phyloP scores from a whole-genome alignment of 2,797 vertebrate genomes.

The Argentina silus region DNA sequence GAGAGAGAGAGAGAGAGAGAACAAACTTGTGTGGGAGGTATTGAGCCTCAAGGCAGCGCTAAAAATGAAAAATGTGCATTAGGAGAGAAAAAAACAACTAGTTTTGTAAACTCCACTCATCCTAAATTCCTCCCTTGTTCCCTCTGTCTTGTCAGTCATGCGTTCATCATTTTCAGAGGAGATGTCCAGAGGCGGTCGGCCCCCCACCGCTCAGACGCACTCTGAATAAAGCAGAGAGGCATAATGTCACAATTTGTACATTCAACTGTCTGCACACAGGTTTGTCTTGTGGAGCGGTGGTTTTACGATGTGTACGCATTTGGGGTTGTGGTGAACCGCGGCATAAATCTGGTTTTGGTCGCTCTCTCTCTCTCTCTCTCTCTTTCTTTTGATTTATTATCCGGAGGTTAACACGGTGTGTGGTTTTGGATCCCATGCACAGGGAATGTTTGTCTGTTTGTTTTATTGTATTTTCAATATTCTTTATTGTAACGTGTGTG shows the following conservation, averaged over 20 bases:
- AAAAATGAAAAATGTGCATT: too few relatives aligned
- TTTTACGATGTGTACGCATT: too few relatives aligned
- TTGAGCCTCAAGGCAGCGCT: too few relatives aligned
- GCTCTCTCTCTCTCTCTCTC: too few relatives aligned
- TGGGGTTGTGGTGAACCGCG: too few relatives aligned
- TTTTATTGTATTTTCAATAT: background rate
- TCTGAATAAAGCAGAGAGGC: background rate
- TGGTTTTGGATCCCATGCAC: background rate
- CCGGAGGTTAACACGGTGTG: background rate
- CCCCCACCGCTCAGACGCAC: background rate
- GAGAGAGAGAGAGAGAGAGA: too few relatives aligned
- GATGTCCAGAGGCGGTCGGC: constrained; percentile 11
- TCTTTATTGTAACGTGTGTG: background rate
- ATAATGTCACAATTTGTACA: background rate
- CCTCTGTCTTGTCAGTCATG: background rate
- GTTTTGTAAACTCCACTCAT: too few relatives aligned
- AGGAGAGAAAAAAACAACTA: background rate
- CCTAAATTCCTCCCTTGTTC: too few relatives aligned
- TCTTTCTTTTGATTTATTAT: too few relatives aligned
- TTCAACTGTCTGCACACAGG: background rate
- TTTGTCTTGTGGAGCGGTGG: too few relatives aligned
- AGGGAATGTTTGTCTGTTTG: background rate
- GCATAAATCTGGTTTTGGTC: too few relatives aligned
- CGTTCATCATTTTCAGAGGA: background rate
- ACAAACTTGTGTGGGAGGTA: too few relatives aligned